These are phyloP conservation scores for Holacanthella duospinosa DNA, from an alignment of 2,888 invertebrate species.

Conservation along the genomic window DNA sequence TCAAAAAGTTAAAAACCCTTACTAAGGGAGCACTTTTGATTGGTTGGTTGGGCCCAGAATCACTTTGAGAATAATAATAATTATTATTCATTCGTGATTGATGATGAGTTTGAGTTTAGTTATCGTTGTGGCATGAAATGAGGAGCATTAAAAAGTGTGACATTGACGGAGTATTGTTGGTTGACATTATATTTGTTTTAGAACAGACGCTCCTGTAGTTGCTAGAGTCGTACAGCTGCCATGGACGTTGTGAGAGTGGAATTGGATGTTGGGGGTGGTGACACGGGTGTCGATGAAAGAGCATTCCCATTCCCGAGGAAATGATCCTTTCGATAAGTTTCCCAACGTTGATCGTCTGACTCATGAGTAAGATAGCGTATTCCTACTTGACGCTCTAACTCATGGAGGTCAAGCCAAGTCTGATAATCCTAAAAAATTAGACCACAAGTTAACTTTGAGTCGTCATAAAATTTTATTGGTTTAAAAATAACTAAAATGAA, in stretches of 20 bases:
- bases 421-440: conserved; percentile 60
- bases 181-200: too few relatives aligned
- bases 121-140: too few relatives aligned
- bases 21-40: too few relatives aligned
- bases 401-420: conserved; percentile 88
- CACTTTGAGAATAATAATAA: too few relatives aligned
- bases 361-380: conserved; percentile 75
- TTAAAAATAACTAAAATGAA: not conserved
- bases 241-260: conserved; percentile 30
- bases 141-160: too few relatives aligned
- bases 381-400: conserved; percentile 68
- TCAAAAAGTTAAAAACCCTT: too few relatives aligned
- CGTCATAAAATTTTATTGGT: not conserved
- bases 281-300: conserved; percentile 25
- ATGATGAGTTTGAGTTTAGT: too few relatives aligned
- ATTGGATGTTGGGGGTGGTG: conserved; percentile 12
- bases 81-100: too few relatives aligned
- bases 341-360: conserved; percentile 87
- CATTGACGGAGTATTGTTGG: too few relatives aligned
- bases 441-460: not conserved
- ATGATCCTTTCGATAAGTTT: conserved; percentile 47
- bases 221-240: conserved; percentile 35
- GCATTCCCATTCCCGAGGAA: conserved; percentile 31
- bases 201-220: conserved; percentile 33
- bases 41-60: too few relatives aligned